Conservation (phyloP, 1,140 invertebrate genomes). For the Calliphora vicina region DNA sequence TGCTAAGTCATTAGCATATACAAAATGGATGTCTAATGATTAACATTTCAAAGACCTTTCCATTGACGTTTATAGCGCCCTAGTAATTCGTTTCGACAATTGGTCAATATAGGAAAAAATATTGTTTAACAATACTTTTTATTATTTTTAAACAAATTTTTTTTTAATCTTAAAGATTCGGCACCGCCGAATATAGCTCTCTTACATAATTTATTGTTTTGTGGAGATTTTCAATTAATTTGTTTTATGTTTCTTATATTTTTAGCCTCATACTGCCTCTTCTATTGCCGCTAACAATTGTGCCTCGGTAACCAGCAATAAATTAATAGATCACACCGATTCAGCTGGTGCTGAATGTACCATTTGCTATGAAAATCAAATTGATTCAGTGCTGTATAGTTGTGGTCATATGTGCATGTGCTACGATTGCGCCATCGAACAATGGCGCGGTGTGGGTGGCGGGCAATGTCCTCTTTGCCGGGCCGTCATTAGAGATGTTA, state of each 20-base stretch:
- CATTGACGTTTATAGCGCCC: too few relatives aligned
- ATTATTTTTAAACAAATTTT: too few relatives aligned
- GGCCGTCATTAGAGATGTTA: slow-evolving; percentile 92
- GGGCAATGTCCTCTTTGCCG: slow-evolving; percentile 94
- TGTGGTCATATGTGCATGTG: slow-evolving; percentile 99
- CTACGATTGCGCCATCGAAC: slow-evolving; percentile 91
- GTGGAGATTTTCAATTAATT: neutral
- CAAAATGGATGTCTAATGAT: too few relatives aligned
- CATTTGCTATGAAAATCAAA: slow-evolving; percentile 92
- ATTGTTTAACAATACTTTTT: too few relatives aligned
- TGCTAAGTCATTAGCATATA: too few relatives aligned
- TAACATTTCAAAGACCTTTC: too few relatives aligned
- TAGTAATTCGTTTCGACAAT: too few relatives aligned
- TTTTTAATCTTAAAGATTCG: too few relatives aligned
- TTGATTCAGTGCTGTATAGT: slow-evolving; percentile 93
- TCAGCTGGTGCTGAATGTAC: slow-evolving; percentile 76
- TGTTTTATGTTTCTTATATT: neutral
- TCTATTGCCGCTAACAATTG: slow-evolving; percentile 32
- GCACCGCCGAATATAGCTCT: too few relatives aligned
- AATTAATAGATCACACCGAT: slow-evolving; percentile 44
- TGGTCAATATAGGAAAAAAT: too few relatives aligned
- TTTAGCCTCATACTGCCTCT: slow-evolving; percentile 22
- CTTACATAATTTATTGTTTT: slow-evolving; percentile 4
- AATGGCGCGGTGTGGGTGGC: slow-evolving; percentile 88
- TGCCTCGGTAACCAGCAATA: slow-evolving; percentile 45